phyloP scores from a whole-genome alignment of 2,113 vertebrate species.

The Dasyurus viverrinus region DNA sequence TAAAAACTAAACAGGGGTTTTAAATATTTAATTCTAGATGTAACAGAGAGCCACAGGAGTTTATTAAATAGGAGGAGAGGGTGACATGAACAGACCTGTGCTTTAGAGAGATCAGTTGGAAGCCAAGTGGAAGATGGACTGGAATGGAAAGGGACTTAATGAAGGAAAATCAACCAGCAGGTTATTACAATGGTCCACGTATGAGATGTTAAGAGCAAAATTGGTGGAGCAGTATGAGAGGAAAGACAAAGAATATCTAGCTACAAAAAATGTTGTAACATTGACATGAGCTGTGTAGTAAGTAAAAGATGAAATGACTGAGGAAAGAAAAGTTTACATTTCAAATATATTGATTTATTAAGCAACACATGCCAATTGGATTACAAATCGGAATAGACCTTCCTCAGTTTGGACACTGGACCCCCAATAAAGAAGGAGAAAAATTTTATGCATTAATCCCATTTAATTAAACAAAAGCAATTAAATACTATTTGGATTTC shows the following conservation, averaged over 20 bases:
- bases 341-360: not conserved
- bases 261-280: not conserved
- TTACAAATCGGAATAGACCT: not conserved
- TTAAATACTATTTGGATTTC: not conserved
- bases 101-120: not conserved
- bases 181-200: too few relatives aligned
- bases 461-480: not conserved
- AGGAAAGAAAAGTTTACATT: not conserved
- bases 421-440: not conserved
- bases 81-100: not conserved
- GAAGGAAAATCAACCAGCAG: not conserved
- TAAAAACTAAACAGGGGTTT: not conserved
- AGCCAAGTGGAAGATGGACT: not conserved
- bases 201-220: not conserved
- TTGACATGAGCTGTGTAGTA: not conserved
- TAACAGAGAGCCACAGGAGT: too few relatives aligned
- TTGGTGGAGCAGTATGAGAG: not conserved
- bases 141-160: not conserved
- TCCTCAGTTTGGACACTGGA: not conserved
- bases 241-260: not conserved
- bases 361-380: not conserved
- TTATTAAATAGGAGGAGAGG: not conserved
- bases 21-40: not conserved
- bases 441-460: not conserved
- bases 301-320: not conserved